Percentiles rank a stretch among this genome's conserved stretches.
These are phyloP conservation scores for Sinocyclocheilus grahami DNA, from an alignment of 2,113 vertebrate species.

Conservation along the genomic window DNA sequence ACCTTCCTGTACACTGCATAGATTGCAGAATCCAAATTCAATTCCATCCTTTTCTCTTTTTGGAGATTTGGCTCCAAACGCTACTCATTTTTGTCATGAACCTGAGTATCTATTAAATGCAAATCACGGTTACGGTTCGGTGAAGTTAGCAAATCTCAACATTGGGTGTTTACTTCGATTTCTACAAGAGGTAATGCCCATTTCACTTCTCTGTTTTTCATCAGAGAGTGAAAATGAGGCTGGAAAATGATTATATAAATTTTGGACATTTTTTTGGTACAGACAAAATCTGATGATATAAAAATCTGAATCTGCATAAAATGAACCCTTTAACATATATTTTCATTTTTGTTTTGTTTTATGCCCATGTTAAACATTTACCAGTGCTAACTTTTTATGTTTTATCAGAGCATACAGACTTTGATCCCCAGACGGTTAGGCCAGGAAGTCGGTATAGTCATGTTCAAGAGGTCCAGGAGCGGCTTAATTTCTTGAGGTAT, in stretches of 20 bases:
- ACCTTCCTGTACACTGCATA: background rate
- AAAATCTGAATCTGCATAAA: background rate
- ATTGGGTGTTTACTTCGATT: no score
- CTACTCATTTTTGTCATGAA: background rate
- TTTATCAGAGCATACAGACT: conserved; percentile 90
- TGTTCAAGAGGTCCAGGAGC: conserved; percentile 97
- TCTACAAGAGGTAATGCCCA: no score
- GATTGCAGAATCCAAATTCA: background rate
- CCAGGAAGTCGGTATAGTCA: conserved; percentile 97
- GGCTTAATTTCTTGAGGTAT: conserved; percentile 95
- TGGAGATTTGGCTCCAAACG: background rate
- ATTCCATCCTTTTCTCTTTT: background rate
- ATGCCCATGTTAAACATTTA: background rate
- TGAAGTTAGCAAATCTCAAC: no score
- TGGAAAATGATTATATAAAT: background rate
- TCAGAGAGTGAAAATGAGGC: no score
- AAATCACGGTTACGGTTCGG: no score
- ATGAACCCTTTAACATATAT: background rate
- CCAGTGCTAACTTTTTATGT: background rate
- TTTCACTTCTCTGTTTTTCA: no score
- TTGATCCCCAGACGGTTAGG: conserved; percentile 97
- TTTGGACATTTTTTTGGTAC: background rate
- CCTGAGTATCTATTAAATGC: background rate
- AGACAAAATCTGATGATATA: no score
- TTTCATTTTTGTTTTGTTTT: background rate